A percentile compares a stretch with the other conserved stretches of the same genome.
Conservation (phyloP, 2,797 vertebrate species). For the Scolopax rusticola region DNA sequence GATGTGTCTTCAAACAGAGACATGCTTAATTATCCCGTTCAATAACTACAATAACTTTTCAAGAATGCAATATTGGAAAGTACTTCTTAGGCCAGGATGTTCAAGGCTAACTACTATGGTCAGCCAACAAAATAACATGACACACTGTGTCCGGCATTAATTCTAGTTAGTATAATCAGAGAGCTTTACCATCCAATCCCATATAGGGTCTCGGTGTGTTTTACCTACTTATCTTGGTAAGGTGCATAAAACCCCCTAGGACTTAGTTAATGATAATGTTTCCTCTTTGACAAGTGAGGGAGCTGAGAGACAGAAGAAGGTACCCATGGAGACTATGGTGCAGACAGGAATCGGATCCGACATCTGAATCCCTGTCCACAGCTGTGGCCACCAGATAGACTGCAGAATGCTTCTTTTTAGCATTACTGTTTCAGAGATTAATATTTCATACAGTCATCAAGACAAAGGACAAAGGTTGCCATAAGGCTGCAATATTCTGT, state of each 20-base stretch:
- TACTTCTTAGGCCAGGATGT: background rate
- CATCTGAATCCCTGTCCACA: conserved; percentile 18
- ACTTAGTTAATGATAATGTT: background rate
- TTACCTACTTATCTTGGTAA: background rate
- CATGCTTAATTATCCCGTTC: background rate
- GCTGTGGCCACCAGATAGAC: conserved; percentile 1
- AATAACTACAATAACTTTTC: background rate
- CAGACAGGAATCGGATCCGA: background rate
- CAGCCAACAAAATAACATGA: background rate
- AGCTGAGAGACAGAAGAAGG: background rate
- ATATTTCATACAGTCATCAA: conserved; percentile 60
- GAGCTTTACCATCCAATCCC: background rate
- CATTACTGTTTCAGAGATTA: conserved; percentile 34
- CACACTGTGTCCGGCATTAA: background rate
- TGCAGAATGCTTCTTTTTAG: conserved; percentile 24
- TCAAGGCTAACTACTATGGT: background rate
- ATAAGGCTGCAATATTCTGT: conserved; percentile 63
- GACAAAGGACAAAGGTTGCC: conserved; percentile 55
- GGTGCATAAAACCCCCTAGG: background rate
- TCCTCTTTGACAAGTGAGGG: conserved; percentile 17
- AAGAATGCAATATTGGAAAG: background rate
- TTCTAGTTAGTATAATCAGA: background rate
- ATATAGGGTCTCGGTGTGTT: background rate
- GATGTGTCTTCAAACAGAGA: background rate
- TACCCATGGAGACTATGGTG: background rate